Conservation (phyloP, 2,888 invertebrate genomes). For the Thecophora atra region DNA sequence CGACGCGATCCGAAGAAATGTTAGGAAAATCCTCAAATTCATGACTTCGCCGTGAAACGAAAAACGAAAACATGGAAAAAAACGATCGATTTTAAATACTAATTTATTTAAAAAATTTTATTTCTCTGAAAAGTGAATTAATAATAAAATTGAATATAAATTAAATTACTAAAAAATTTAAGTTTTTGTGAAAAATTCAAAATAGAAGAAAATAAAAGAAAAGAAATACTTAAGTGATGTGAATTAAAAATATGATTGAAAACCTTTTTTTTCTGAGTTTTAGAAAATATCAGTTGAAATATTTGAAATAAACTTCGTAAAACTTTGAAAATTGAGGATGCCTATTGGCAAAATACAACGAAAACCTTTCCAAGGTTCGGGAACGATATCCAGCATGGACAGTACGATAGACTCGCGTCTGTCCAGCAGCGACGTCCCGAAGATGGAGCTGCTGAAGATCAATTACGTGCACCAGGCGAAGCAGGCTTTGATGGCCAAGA, state of each 20-base stretch:
- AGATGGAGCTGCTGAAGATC: constrained; percentile 65
- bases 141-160: too few relatives aligned
- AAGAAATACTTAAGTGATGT: too few relatives aligned
- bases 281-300: too few relatives aligned
- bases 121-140: neutral
- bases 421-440: constrained; percentile 61
- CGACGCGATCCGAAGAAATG: constrained; percentile 2
- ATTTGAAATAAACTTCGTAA: too few relatives aligned
- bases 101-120: constrained; percentile 16
- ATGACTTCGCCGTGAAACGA: neutral
- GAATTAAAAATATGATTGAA: too few relatives aligned
- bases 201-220: too few relatives aligned
- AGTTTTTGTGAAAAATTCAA: too few relatives aligned
- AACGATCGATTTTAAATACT: neutral
- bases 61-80: too few relatives aligned
- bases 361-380: constrained; percentile 51
- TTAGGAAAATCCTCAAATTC: neutral
- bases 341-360: constrained; percentile 54
- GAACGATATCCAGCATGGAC: constrained; percentile 48
- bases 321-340: constrained; percentile 31
- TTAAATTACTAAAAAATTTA: too few relatives aligned
- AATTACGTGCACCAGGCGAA: constrained; percentile 64
- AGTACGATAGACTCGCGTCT: constrained; percentile 60
- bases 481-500: constrained; percentile 56
- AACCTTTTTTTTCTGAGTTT: too few relatives aligned